Evolutionary conservation across 2,888 invertebrate genomes (phyloP), one percentile per base, ranked within the genome.

Genomic region (Allygus modestus): DNA sequence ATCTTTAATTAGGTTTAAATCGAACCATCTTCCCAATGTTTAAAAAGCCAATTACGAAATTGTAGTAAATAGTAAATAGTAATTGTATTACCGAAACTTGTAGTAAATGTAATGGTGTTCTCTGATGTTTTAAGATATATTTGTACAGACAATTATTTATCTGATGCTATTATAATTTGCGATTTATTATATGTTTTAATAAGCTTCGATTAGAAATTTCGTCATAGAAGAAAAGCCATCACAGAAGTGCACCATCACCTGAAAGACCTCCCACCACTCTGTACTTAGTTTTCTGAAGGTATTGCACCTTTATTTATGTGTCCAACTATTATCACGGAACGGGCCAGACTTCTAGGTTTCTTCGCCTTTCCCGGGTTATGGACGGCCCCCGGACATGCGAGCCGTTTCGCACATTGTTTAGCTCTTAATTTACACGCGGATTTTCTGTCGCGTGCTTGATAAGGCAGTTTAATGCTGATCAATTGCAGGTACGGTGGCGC

Each of bases 361-460:
- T 69, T 69, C 69, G 69, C 61, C 69, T 17, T 33, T 37, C n/a
- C 28, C 15, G 23, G 5, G 71, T 71, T 41, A 71, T 41, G 41
- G 33, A 71, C 71, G 71, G 17, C 23, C 41, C 9, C 12, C 17
- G 37, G 37, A 71, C 71, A 71, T 71, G 71, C 71, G 41, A 71
- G 23, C 37, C 31, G 71, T 71, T 71, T 41, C 33, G 71, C 71
- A 71, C 71, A 71, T 71, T 71, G 71, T 71, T 71, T 71, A 71
- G 71, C 20, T 71, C 71, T 71, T 71, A 71, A 71, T 71, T 71
- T 71, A 71, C 71, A 71, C 71, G 33, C 20, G 23, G 37, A 71
- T 41, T 71, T 65, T 65, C 26, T 28, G 65, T 65, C 65, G 65
- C 65, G 65, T 65, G 65, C 65, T 31, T 17, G 65, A 65, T 65